phyloP scores from a whole-genome alignment of 2,888 invertebrate species.

The Glyphotaelius pellucidus region DNA sequence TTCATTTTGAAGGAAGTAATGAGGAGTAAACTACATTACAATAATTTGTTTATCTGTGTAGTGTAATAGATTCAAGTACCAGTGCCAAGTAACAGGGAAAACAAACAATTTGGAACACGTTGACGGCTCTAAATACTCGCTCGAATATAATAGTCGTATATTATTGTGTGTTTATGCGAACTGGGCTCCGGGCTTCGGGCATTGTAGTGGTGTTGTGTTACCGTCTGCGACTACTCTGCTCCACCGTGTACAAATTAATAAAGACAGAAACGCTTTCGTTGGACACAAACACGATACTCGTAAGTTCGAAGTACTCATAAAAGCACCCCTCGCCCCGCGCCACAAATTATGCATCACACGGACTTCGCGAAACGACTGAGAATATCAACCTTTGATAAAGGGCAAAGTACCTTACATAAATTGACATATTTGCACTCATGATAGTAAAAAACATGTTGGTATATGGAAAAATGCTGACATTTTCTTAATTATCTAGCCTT shows the following conservation, averaged over 20 bases:
- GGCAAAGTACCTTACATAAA: constrained; percentile 13
- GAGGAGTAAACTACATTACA: constrained; percentile 14
- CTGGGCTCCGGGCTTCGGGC: constrained; percentile 10
- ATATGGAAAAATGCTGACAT: constrained; percentile 3
- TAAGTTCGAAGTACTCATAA: constrained; percentile 6
- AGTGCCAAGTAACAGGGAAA: constrained; percentile 48
- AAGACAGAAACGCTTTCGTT: neutral
- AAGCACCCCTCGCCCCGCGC: neutral
- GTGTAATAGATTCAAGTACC: constrained; percentile 42
- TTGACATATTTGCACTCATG: constrained; percentile 23
- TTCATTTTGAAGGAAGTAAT: neutral
- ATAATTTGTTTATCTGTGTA: constrained; percentile 18
- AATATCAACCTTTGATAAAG: constrained; percentile 36
- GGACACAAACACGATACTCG: neutral
- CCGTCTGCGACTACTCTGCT: neutral
- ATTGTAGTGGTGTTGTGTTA: neutral
- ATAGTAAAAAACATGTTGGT: neutral
- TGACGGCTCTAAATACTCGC: constrained; percentile 48
- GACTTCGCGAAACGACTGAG: neutral
- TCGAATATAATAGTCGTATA: neutral
- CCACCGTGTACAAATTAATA: neutral
- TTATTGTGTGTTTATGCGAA: constrained; percentile 12
- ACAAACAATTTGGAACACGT: constrained; percentile 35
- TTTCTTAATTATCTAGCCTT: neutral
- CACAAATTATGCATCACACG: neutral